A percentile compares a stretch with the other conserved stretches of the same genome.
phyloP scores from a whole-genome alignment of 2,888 invertebrate species.

The Eristalis pertinax region DNA sequence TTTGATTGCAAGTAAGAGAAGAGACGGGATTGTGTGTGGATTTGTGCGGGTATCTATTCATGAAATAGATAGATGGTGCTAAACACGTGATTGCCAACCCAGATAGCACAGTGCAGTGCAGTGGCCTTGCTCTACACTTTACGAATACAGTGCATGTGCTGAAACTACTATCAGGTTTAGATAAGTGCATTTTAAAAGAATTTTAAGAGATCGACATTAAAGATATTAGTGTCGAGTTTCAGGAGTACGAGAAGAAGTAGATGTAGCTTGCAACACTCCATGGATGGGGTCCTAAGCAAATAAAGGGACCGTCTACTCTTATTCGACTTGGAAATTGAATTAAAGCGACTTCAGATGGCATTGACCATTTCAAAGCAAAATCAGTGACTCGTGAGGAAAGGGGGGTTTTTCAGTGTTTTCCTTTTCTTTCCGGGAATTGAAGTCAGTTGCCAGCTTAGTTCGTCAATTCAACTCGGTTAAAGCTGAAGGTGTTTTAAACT shows the following conservation, averaged over 20 bases:
- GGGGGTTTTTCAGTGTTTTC: not conserved
- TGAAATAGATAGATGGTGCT: constrained; percentile 16
- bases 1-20: constrained; percentile 47
- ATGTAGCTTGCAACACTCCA: no score
- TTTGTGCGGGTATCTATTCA: constrained; percentile 8
- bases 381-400: not conserved
- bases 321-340: no score
- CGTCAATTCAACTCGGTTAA: not conserved
- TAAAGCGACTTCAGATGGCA: no score
- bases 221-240: no score
- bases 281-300: no score
- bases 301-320: no score
- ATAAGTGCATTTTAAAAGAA: no score
- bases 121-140: not conserved
- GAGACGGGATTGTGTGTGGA: not conserved
- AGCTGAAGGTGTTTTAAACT: constrained; percentile 1
- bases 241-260: no score
- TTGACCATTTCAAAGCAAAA: no score
- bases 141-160: no score
- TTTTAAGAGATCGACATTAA: no score
- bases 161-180: no score
- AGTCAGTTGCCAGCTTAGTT: not conserved
- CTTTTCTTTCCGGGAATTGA: not conserved
- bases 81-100: constrained; percentile 31
- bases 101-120: not conserved